These are phyloP conservation scores for Dryocosmus kuriphilus DNA, from an alignment of 2,888 invertebrate species.

Conservation along the genomic window DNA sequence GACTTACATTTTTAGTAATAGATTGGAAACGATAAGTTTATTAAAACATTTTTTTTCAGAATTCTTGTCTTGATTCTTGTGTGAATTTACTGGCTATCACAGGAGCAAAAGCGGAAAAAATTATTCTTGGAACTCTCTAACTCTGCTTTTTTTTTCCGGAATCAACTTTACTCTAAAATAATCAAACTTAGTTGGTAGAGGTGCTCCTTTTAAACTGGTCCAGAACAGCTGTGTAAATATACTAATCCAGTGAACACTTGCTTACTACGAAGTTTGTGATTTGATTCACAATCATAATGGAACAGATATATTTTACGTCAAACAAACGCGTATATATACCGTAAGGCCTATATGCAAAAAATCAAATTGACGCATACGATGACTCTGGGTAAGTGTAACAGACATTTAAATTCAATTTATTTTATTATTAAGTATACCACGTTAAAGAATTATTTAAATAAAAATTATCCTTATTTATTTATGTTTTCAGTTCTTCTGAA, in stretches of 20 bases:
- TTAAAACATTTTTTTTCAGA: constrained; percentile 63
- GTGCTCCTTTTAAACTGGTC: constrained; percentile 81
- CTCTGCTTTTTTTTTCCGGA: constrained; percentile 87
- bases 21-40: too few species aligned
- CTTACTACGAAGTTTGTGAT: constrained; percentile 84
- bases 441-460: not conserved
- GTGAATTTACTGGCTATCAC: constrained; percentile 79
- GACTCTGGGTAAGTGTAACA: not conserved
- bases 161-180: constrained; percentile 82
- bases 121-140: constrained; percentile 85
- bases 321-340: constrained; percentile 77
- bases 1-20: too few species aligned
- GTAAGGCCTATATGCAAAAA: constrained; percentile 71
- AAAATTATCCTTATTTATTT: constrained; percentile 11
- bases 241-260: constrained; percentile 83
- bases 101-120: constrained; percentile 81
- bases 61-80: too few species aligned
- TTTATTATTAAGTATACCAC: too few species aligned
- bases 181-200: constrained; percentile 77
- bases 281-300: constrained; percentile 57
- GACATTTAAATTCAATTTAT: too few species aligned
- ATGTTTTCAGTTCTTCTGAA: constrained; percentile 77
- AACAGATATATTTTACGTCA: constrained; percentile 71
- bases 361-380: constrained; percentile 66
- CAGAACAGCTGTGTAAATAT: constrained; percentile 82